Percentiles rank a stretch among this genome's conserved stretches.
These are phyloP conservation scores for Hecatera dysodea DNA, from an alignment of 2,888 invertebrate genomes.

Conservation along the genomic window DNA sequence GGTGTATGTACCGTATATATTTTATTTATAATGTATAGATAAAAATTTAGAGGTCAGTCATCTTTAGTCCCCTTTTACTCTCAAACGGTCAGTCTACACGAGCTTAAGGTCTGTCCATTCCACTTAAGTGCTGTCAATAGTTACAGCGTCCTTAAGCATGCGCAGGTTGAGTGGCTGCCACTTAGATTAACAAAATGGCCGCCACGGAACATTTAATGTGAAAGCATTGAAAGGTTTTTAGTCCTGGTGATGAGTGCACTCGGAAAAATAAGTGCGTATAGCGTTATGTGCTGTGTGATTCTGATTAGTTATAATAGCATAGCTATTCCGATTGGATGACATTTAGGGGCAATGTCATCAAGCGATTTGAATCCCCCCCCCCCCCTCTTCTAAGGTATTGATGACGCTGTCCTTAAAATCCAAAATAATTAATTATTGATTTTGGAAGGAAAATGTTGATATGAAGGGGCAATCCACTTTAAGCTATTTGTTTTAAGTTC, in stretches of 20 bases:
- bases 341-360: background rate
- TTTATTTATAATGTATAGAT: background rate
- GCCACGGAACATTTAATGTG: constrained; percentile 8
- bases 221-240: constrained; percentile 18
- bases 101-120: background rate
- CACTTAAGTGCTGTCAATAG: constrained; percentile 20
- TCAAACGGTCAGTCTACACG: background rate
- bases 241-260: constrained; percentile 4
- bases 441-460: background rate
- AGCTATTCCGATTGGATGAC: background rate
- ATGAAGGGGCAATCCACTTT: background rate
- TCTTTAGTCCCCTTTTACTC: background rate
- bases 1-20: no score
- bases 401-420: background rate
- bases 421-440: background rate
- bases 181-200: constrained; percentile 25
- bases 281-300: background rate
- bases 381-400: background rate
- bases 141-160: constrained; percentile 11
- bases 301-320: background rate
- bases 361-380: background rate
- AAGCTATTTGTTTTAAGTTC: no score
- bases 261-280: constrained; percentile 4
- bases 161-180: constrained; percentile 17
- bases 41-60: constrained; percentile 34